Conservation (phyloP, 2,797 vertebrate species). For the Melanotaenia nigrans region DNA sequence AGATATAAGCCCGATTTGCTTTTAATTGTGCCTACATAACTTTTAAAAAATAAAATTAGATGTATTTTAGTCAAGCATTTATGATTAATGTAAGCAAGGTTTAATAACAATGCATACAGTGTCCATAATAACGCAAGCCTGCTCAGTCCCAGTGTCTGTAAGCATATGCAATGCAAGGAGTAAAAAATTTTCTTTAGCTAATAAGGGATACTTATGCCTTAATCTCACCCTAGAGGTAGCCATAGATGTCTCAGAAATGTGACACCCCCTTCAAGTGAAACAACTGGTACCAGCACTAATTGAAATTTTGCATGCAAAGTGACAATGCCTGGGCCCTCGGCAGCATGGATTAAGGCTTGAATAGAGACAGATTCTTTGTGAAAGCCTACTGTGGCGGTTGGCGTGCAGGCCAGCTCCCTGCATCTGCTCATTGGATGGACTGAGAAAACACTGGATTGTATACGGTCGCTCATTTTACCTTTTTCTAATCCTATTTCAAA, state of each 20-base stretch:
- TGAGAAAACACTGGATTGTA: constrained; percentile 79
- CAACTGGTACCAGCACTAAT: constrained; percentile 90
- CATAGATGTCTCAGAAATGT: constrained; percentile 75
- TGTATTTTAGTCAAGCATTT: neutral
- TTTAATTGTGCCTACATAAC: neutral
- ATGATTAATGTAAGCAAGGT: neutral
- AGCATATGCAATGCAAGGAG: constrained; percentile 37
- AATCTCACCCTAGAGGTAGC: constrained; percentile 79
- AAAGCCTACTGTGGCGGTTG: constrained; percentile 84
- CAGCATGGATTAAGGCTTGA: constrained; percentile 85
- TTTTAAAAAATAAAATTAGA: constrained; percentile 6
- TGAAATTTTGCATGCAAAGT: constrained; percentile 89
- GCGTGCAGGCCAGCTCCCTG: constrained; percentile 78
- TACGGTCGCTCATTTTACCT: constrained; percentile 80
- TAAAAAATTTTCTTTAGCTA: constrained; percentile 37
- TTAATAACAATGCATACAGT: neutral
- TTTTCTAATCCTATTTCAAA: constrained; percentile 80
- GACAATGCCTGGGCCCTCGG: constrained; percentile 83
- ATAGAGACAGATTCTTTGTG: constrained; percentile 87
- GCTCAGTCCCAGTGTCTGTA: constrained; percentile 22
- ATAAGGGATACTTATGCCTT: constrained; percentile 58
- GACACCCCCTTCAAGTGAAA: constrained; percentile 80
- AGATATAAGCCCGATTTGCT: neutral
- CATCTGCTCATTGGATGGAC: constrained; percentile 82
- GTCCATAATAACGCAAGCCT: neutral